phyloP scores from a whole-genome alignment of 2,797 vertebrate genomes.

The Phoxinus dragarum region DNA sequence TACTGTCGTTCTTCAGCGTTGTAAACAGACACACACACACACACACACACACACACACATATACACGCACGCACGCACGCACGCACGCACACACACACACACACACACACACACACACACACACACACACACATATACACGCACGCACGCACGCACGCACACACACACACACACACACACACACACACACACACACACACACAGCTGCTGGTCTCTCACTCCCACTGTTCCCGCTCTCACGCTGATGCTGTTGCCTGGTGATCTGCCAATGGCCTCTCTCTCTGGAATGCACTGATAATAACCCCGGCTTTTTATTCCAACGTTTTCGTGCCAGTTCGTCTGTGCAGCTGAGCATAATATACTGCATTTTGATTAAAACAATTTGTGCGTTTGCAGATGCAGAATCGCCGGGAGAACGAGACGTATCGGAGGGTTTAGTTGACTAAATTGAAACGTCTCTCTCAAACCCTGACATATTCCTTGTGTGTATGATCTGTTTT shows the following conservation, averaged over 20 bases:
- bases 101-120: not conserved
- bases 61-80: too few relatives aligned
- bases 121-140: too few relatives aligned
- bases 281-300: conserved; percentile 28
- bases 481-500: not conserved
- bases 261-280: conserved; percentile 23
- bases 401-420: conserved; percentile 29
- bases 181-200: not conserved
- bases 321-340: not conserved
- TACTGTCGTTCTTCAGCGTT: not conserved
- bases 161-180: not conserved
- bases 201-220: not conserved
- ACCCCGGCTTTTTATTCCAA: not conserved
- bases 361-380: conserved; percentile 57
- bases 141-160: too few relatives aligned
- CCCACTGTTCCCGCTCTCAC: not conserved
- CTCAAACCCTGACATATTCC: conserved; percentile 9
- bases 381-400: conserved; percentile 38
- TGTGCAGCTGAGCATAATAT: conserved; percentile 12
- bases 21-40: not conserved
- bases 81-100: not conserved
- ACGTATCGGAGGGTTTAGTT: conserved; percentile 3
- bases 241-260: conserved; percentile 31
- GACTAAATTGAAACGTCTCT: conserved; percentile 49
- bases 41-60: too few relatives aligned